phyloP scores from a whole-genome alignment of 2,888 invertebrate genomes.

The Volucella inflata region DNA sequence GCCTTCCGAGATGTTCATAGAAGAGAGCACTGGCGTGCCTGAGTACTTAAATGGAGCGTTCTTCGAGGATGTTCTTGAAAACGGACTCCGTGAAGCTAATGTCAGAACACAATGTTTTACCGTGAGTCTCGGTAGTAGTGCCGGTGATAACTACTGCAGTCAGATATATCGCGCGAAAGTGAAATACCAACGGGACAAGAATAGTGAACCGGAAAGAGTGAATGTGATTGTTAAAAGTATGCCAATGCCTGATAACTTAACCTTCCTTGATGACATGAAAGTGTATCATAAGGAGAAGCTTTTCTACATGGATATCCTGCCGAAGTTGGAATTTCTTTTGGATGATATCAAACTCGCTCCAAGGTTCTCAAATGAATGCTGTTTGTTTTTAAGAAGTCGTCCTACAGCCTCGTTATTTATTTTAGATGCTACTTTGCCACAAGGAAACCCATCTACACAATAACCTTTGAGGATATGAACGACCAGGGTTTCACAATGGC shows the following conservation, averaged over 20 bases:
- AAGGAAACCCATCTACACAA: constrained; percentile 78
- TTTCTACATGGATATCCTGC: constrained; percentile 82
- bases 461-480: constrained; percentile 82
- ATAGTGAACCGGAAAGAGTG: constrained; percentile 3
- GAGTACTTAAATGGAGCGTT: constrained; percentile 78
- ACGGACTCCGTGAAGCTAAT: constrained; percentile 77
- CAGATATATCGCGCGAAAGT: constrained; percentile 80
- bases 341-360: constrained; percentile 75
- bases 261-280: constrained; percentile 82
- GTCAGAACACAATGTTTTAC: constrained; percentile 75
- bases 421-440: constrained; percentile 79
- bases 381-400: background rate
- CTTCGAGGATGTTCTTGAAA: constrained; percentile 79
- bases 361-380: constrained; percentile 7
- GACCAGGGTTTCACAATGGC: constrained; percentile 84
- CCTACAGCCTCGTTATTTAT: background rate
- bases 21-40: constrained; percentile 59
- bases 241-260: constrained; percentile 74
- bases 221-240: constrained; percentile 79
- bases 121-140: constrained; percentile 78
- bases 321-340: constrained; percentile 82
- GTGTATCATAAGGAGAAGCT: constrained; percentile 83
- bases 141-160: constrained; percentile 82
- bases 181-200: constrained; percentile 64
- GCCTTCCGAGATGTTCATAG: constrained; percentile 28